A percentile compares a stretch with the other conserved stretches of the same genome.
These are phyloP conservation scores for Eupeodes latifasciatus DNA, from an alignment of 2,888 invertebrate genomes.

Conservation along the genomic window DNA sequence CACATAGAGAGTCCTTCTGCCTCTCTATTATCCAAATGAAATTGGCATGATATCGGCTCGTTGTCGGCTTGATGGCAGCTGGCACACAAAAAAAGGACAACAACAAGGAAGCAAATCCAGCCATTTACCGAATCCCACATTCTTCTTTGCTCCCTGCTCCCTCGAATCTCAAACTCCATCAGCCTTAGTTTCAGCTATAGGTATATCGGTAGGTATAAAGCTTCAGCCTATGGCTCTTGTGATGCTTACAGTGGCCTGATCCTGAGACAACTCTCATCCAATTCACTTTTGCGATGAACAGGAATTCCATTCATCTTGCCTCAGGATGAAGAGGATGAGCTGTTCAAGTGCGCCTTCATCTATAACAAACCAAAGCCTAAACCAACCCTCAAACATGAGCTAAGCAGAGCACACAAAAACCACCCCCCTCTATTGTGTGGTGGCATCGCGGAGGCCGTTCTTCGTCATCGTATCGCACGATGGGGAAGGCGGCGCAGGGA, in stretches of 20 bases:
- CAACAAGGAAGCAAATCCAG: constrained; percentile 71
- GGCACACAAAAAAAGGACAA: constrained; percentile 61
- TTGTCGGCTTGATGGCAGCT: constrained; percentile 73
- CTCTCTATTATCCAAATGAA: constrained; percentile 74
- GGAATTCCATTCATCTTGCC: constrained; percentile 74
- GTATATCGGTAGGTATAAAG: too few relatives aligned
- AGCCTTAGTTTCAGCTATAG: too few relatives aligned
- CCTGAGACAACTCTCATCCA: constrained; percentile 63
- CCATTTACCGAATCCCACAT: constrained; percentile 67
- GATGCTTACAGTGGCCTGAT: constrained; percentile 30
- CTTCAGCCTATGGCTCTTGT: constrained; percentile 5
- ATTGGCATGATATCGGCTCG: constrained; percentile 76
- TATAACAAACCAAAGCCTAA: constrained; percentile 44
- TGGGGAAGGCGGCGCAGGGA: not conserved
- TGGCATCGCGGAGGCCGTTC: constrained; percentile 4
- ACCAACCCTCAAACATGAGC: constrained; percentile 28
- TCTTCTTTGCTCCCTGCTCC: not conserved
- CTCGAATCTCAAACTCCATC: too few relatives aligned
- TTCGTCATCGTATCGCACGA: not conserved
- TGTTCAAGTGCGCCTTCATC: constrained; percentile 76
- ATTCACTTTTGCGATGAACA: constrained; percentile 71
- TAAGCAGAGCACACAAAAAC: not conserved
- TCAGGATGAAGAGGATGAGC: constrained; percentile 47
- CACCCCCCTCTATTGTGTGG: not conserved
- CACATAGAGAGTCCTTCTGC: constrained; percentile 53